Evolutionary conservation across 2,888 invertebrate genomes (phyloP), one percentile per base, ranked within the genome.

Genomic region (Drosophila testacea): DNA sequence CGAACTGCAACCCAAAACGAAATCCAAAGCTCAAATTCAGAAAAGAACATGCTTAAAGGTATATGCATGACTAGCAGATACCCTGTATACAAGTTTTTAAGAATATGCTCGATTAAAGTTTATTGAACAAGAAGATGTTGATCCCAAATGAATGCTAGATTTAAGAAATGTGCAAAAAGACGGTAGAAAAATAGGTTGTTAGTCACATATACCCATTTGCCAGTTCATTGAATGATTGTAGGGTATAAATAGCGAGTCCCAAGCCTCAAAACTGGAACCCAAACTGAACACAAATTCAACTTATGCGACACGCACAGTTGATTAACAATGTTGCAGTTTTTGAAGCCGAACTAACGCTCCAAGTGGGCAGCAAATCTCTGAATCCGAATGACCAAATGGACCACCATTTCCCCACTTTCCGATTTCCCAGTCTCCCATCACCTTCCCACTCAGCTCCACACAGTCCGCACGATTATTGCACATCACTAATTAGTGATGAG

Each of bases 401-500:
- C 13, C 38, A 11, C 4, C 10, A 11, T 7, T n/a, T 4, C 5
- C n/a, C 7, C 27, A 7, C 27, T 9, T 11, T 16, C 44, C 11
- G 30, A 52, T 10, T 10, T 4, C 13, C 7, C 10, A 10, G 10
- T 10, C 36, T 4, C 36, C 11, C 36, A 11, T n/a, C 38, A 32
- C 32, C 32, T 16, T 36, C 36, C 4, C 0, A 11, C 36, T 36
- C 11, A n/a, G 38, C 16, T 13, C 28, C 34, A 42, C 22, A 39
- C 57, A 61, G 59, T 64, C 64, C 46, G 57, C 80, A 77, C 85
- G 88, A 83, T 88, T 88, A 83, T 87, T 84, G 88, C 83, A 87
- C 83, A 88, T 85, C 83, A 84, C 83, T 84, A 84, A 84, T 84
- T 84, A 84, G 83, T 82, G 85, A 79, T 81, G 85, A 74, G 69